These are phyloP conservation scores for Urocitellus parryii DNA, from an alignment of 2,113 vertebrate genomes.

Conservation along the genomic window DNA sequence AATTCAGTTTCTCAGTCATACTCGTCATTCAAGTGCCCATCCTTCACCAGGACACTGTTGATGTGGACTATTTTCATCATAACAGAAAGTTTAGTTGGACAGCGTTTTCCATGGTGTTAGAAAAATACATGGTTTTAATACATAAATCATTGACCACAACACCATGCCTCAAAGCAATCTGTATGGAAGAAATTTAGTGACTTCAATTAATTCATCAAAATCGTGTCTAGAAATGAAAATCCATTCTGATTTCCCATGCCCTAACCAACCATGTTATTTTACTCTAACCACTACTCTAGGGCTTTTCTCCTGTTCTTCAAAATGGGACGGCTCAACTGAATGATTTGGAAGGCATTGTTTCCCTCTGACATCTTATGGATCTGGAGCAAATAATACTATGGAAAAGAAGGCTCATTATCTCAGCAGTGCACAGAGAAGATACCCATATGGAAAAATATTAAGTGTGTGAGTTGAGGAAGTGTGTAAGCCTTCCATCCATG, in stretches of 20 bases:
- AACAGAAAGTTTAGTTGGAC: neutral
- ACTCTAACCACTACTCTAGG: neutral
- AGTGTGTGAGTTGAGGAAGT: neutral
- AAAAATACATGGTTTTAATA: neutral
- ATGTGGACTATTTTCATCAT: neutral
- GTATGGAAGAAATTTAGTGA: neutral
- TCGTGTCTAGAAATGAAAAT: neutral
- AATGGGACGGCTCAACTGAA: neutral
- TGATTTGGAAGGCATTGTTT: neutral
- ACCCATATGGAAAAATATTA: neutral
- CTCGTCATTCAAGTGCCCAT: too few species aligned
- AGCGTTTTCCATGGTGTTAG: neutral
- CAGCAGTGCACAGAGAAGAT: neutral
- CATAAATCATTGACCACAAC: neutral
- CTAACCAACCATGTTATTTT: neutral
- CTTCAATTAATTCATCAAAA: neutral
- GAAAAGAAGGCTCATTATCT: neutral
- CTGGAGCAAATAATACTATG: neutral
- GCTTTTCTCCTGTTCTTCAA: neutral
- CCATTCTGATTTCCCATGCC: neutral
- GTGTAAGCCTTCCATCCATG: too few species aligned
- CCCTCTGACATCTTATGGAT: neutral
- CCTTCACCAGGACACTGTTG: too few species aligned
- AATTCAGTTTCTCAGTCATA: neutral
- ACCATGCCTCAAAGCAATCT: neutral